Evolutionary conservation across 2,888 invertebrate genomes (phyloP).

Genomic region (Eilema sororculum): DNA sequence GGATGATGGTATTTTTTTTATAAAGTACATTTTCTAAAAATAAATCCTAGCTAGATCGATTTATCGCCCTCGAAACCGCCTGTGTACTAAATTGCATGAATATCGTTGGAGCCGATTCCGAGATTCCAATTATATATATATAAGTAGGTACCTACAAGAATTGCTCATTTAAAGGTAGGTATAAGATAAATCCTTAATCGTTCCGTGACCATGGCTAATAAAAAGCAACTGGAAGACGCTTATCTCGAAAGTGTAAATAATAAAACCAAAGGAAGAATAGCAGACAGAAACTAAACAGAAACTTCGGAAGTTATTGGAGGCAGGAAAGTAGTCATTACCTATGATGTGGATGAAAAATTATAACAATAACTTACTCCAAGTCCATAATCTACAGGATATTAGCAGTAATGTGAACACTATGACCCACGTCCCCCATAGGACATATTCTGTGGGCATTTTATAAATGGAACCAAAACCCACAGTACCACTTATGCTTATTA

Average conservation of each 20-base stretch:
- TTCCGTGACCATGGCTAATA: too few relatives aligned
- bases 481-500: not conserved
- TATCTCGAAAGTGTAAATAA: not conserved
- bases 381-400: slow-evolving; percentile 1
- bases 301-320: not conserved
- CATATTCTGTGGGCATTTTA: slow-evolving; percentile 7
- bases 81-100: too few relatives aligned
- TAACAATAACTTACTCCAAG: not conserved
- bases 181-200: too few relatives aligned
- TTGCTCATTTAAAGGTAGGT: too few relatives aligned
- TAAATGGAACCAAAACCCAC: not conserved
- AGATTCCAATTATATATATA: too few relatives aligned
- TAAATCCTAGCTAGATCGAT: too few relatives aligned
- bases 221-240: too few relatives aligned
- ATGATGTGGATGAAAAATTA: not conserved
- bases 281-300: not conserved
- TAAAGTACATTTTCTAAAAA: too few relatives aligned
- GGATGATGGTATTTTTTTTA: too few relatives aligned
- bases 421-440: slow-evolving; percentile 3
- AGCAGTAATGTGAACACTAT: not conserved
- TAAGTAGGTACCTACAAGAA: too few relatives aligned
- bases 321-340: not conserved
- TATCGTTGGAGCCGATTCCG: too few relatives aligned
- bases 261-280: not conserved
- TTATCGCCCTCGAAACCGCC: too few relatives aligned